Percentiles rank a stretch among this genome's conserved stretches.
phyloP scores from a whole-genome alignment of 2,888 invertebrate genomes.

The Acronicta alni region DNA sequence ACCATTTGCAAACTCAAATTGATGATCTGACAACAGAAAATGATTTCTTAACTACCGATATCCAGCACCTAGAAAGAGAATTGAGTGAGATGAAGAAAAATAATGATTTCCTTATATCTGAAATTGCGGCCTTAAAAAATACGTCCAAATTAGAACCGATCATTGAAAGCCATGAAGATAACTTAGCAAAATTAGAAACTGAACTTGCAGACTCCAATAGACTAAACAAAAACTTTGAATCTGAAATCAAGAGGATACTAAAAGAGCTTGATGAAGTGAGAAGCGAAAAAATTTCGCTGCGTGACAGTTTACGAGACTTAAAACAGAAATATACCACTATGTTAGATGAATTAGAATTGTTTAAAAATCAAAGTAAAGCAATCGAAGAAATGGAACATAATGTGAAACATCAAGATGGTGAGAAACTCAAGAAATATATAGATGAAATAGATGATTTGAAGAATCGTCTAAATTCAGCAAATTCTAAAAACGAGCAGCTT shows the following conservation, averaged over 20 bases:
- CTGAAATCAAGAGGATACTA: constrained; percentile 89
- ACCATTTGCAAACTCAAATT: constrained; percentile 87
- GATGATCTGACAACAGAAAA: constrained; percentile 87
- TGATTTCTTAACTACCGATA: constrained; percentile 83
- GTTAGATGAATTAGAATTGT: constrained; percentile 78
- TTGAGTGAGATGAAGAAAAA: constrained; percentile 91
- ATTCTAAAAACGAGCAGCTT: constrained; percentile 83
- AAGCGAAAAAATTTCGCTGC: constrained; percentile 81
- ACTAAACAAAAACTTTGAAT: constrained; percentile 89
- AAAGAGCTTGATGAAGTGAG: constrained; percentile 85
- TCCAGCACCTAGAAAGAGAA: constrained; percentile 90
- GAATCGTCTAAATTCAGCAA: constrained; percentile 71
- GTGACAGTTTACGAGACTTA: constrained; percentile 86
- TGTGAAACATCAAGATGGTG: constrained; percentile 68
- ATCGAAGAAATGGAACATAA: constrained; percentile 85
- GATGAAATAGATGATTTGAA: constrained; percentile 82
- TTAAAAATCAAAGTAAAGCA: constrained; percentile 83
- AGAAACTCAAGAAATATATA: constrained; percentile 70
- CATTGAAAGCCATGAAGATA: constrained; percentile 92
- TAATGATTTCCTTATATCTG: constrained; percentile 91
- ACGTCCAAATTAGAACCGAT: constrained; percentile 92
- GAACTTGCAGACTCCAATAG: constrained; percentile 90
- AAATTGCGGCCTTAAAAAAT: constrained; percentile 90
- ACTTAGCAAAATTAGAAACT: constrained; percentile 90
- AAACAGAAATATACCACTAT: constrained; percentile 88